phyloP scores from a whole-genome alignment of 2,797 vertebrate species.

The Cirrhinus mrigala region DNA sequence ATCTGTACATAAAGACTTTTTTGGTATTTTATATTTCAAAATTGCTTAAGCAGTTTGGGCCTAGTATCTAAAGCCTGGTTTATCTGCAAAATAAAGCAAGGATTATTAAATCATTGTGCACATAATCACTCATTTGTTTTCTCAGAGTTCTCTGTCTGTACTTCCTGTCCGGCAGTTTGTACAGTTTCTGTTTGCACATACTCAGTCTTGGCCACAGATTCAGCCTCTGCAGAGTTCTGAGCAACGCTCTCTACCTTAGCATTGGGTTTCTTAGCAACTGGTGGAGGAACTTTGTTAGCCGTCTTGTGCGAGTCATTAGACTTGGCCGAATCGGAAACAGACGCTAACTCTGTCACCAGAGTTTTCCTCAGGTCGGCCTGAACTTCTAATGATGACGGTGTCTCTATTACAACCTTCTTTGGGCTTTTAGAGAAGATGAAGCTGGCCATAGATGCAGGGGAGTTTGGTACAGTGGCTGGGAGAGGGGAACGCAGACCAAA shows the following conservation, averaged over 20 bases:
- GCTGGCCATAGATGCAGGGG: conserved; percentile 88
- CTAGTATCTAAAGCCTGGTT: neutral
- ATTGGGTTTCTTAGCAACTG: conserved; percentile 90
- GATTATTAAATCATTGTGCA: conserved; percentile 8
- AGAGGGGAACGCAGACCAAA: conserved; percentile 70
- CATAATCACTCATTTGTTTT: conserved; percentile 13
- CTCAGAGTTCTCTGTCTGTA: conserved; percentile 65
- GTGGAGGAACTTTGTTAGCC: conserved; percentile 86
- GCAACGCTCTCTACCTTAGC: conserved; percentile 66
- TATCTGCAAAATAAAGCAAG: conserved; percentile 8
- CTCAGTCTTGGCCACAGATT: conserved; percentile 59
- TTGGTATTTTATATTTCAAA: conserved; percentile 21
- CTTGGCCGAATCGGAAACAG: conserved; percentile 74
- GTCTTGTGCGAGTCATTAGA: conserved; percentile 71
- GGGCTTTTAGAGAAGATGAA: conserved; percentile 94
- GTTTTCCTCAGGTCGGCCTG: conserved; percentile 80
- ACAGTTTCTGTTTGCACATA: conserved; percentile 65
- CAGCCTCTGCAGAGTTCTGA: conserved; percentile 49
- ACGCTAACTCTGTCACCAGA: conserved; percentile 78
- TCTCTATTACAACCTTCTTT: conserved; percentile 84
- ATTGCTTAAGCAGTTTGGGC: neutral
- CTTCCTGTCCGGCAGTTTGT: conserved; percentile 75
- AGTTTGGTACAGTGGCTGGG: conserved; percentile 74
- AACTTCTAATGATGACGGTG: conserved; percentile 73
- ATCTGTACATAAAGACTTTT: conserved; percentile 51